These are phyloP conservation scores for Tridacna crocea DNA, from an alignment of 2,888 invertebrate species.

Conservation along the genomic window DNA sequence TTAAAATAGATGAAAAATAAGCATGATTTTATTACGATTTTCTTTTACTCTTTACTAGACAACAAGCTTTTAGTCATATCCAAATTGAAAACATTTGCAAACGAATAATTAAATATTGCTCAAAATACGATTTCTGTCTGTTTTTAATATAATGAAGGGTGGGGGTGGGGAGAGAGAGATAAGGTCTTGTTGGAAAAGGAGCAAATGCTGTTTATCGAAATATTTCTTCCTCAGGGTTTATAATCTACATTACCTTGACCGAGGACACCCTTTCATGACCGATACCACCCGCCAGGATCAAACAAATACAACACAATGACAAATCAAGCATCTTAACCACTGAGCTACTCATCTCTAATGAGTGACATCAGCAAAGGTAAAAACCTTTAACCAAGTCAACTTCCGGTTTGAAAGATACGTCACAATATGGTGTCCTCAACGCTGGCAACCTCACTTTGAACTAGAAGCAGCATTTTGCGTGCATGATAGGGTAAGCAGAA, in stretches of 20 bases:
- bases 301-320: neutral
- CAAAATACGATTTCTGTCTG: neutral
- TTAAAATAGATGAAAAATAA: too few species aligned
- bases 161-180: neutral
- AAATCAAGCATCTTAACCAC: neutral
- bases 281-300: neutral
- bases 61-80: neutral
- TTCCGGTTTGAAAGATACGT: too few species aligned
- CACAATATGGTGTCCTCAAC: too few species aligned
- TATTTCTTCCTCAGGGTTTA: neutral
- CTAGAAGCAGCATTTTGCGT: too few species aligned
- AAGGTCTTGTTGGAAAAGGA: neutral
- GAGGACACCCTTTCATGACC: neutral
- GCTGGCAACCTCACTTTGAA: too few species aligned
- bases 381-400: too few species aligned
- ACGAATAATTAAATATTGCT: neutral
- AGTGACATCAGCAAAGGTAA: too few species aligned
- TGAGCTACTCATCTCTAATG: too few species aligned
- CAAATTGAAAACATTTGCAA: neutral
- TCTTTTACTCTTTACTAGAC: neutral
- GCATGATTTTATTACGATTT: too few species aligned
- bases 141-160: too few species aligned
- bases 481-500: too few species aligned
- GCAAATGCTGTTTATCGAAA: neutral
- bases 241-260: neutral